phyloP scores from a whole-genome alignment of 2,797 vertebrate genomes.

The Pteropus rufus region DNA sequence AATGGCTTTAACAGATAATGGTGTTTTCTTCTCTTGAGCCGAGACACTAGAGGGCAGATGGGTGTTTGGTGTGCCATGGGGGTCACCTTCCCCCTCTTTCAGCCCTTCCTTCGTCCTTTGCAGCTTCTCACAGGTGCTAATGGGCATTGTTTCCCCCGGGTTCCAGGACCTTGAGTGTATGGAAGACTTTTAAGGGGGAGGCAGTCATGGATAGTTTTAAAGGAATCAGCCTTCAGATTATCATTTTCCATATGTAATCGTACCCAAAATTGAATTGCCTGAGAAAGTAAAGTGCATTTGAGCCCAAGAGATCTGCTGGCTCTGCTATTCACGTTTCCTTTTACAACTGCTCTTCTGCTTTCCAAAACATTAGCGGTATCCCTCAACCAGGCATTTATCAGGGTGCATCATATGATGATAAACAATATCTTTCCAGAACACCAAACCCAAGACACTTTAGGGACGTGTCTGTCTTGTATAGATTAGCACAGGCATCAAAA shows the following conservation, averaged over 20 bases:
- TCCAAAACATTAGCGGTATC: background rate
- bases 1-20: background rate
- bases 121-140: accelerated
- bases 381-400: background rate
- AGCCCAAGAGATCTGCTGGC: background rate
- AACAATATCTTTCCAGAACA: background rate
- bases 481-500: background rate
- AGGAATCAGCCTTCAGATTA: background rate
- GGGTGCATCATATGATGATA: background rate
- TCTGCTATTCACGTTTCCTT: background rate
- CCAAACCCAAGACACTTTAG: background rate
- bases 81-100: background rate
- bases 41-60: background rate
- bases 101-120: background rate
- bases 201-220: background rate
- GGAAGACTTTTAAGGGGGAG: background rate
- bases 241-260: background rate
- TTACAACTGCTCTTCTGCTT: background rate
- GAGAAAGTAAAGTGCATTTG: background rate
- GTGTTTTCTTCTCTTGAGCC: background rate
- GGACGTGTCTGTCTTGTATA: background rate
- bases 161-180: background rate
- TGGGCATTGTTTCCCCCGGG: background rate
- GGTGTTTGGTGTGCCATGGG: background rate
- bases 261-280: background rate